These are phyloP conservation scores for Branchinecta sandiegonensis DNA, from an alignment of 2,888 invertebrate genomes.

Conservation along the genomic window DNA sequence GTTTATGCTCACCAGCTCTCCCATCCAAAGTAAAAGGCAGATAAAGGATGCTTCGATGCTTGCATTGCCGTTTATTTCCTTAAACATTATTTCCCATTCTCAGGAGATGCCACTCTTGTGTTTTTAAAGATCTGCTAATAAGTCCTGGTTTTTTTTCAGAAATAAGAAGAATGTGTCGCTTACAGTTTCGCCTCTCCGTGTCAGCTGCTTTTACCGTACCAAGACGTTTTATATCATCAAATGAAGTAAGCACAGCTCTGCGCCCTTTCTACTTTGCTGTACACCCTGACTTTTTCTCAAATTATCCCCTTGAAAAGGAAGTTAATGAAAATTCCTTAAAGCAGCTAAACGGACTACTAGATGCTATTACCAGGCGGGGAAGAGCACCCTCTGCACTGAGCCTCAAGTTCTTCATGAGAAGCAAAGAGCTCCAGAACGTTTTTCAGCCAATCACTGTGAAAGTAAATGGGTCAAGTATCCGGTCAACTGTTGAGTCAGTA, in stretches of 20 bases:
- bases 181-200: constrained; percentile 2
- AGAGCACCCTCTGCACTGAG: constrained; percentile 16
- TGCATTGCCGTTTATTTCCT: too few relatives aligned
- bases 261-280: constrained; percentile 89
- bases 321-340: constrained; percentile 82
- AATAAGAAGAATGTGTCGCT: too few relatives aligned
- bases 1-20: too few relatives aligned
- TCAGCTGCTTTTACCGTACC: neutral
- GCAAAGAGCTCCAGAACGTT: constrained; percentile 5
- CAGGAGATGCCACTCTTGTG: too few relatives aligned
- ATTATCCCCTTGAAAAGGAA: constrained; percentile 75
- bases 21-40: too few relatives aligned
- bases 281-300: constrained; percentile 88
- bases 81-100: too few relatives aligned
- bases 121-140: too few relatives aligned
- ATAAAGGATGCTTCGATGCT: too few relatives aligned
- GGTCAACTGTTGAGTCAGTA: constrained; percentile 2
- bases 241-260: constrained; percentile 75
- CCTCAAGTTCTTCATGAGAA: constrained; percentile 23
- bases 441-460: constrained; percentile 9
- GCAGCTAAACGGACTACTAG: constrained; percentile 66
- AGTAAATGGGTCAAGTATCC: neutral
- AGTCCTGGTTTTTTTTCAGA: too few relatives aligned
- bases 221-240: constrained; percentile 45
- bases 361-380: constrained; percentile 47